Percentiles rank a stretch among this genome's conserved stretches.
These are phyloP conservation scores for Gambusia yucatana DNA, from an alignment of 2,797 vertebrate species.

Conservation along the genomic window DNA sequence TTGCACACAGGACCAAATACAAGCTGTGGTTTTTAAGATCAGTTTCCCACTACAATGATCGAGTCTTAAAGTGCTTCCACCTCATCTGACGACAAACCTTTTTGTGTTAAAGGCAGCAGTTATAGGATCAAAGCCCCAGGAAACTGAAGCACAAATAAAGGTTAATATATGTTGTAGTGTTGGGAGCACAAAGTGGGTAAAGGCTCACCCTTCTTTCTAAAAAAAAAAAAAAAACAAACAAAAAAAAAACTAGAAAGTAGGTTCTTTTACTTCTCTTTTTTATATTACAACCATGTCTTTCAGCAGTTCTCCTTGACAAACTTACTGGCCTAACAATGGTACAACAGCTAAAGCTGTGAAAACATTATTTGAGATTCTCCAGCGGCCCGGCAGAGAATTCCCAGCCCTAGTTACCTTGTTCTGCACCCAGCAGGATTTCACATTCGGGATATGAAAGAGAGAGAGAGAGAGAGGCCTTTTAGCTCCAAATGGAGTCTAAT, in stretches of 20 bases:
- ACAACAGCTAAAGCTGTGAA: constrained; percentile 54
- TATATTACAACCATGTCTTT: constrained; percentile 24
- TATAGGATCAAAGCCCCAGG: not conserved
- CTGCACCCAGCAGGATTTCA: constrained; percentile 27
- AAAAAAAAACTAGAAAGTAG: too few relatives aligned
- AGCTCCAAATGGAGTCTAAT: constrained; percentile 39
- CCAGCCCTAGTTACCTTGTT: constrained; percentile 36
- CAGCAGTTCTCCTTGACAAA: constrained; percentile 18
- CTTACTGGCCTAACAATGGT: constrained; percentile 31
- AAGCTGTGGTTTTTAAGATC: not conserved
- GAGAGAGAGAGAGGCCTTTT: constrained; percentile 26
- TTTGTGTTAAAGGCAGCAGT: not conserved
- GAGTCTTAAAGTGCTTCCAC: not conserved
- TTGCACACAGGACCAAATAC: not conserved
- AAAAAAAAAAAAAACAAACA: not conserved
- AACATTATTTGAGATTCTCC: constrained; percentile 42
- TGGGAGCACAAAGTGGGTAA: not conserved
- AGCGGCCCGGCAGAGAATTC: constrained; percentile 27
- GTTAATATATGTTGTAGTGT: not conserved
- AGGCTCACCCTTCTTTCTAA: constrained; percentile 3
- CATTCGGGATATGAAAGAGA: constrained; percentile 24
- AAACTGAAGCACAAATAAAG: constrained; percentile 16
- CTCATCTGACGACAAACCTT: constrained; percentile 1
- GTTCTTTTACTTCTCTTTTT: constrained; percentile 18
- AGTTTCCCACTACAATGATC: not conserved